Percentiles rank a stretch among this genome's conserved stretches.
These are phyloP conservation scores for Morpho helenor DNA, from an alignment of 2,888 invertebrate genomes.

Conservation along the genomic window DNA sequence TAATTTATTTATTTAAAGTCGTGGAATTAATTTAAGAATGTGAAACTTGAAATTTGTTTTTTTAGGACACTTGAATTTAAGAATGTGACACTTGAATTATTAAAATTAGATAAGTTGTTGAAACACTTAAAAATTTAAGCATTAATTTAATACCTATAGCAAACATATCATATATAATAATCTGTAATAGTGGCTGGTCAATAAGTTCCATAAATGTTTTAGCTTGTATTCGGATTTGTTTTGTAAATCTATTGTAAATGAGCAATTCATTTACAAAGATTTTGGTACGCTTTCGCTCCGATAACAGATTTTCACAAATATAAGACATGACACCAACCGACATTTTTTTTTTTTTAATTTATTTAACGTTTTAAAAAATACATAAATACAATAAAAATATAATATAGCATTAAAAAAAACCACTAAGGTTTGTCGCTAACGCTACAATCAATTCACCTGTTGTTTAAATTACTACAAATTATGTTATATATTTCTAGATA, in stretches of 20 bases:
- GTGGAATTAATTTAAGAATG: slow-evolving; percentile 32
- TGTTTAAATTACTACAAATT: too few species aligned
- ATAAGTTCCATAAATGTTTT: slow-evolving; percentile 59
- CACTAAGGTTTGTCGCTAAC: too few species aligned
- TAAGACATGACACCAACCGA: slow-evolving; percentile 35
- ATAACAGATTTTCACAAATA: slow-evolving; percentile 43
- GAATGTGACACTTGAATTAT: slow-evolving; percentile 58
- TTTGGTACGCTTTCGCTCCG: slow-evolving; percentile 42
- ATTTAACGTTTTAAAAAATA: too few species aligned
- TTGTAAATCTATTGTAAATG: slow-evolving; percentile 54
- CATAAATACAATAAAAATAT: too few species aligned
- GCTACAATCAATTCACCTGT: too few species aligned
- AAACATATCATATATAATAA: slow-evolving; percentile 50
- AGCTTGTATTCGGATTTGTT: slow-evolving; percentile 48
- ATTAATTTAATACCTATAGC: slow-evolving; percentile 55
- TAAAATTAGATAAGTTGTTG: slow-evolving; percentile 60
- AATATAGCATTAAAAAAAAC: too few species aligned
- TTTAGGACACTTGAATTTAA: too few species aligned
- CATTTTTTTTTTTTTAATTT: too few species aligned
- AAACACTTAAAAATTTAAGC: slow-evolving; percentile 57
- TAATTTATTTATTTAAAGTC: too few species aligned
- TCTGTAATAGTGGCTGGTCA: slow-evolving; percentile 45
- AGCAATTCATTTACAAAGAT: slow-evolving; percentile 50
- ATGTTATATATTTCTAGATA: too few species aligned
- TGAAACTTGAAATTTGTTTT: slow-evolving; percentile 57